Base-by-base conservation (phyloP, 2,888 invertebrate species). In the Congeria kusceri region DNA sequence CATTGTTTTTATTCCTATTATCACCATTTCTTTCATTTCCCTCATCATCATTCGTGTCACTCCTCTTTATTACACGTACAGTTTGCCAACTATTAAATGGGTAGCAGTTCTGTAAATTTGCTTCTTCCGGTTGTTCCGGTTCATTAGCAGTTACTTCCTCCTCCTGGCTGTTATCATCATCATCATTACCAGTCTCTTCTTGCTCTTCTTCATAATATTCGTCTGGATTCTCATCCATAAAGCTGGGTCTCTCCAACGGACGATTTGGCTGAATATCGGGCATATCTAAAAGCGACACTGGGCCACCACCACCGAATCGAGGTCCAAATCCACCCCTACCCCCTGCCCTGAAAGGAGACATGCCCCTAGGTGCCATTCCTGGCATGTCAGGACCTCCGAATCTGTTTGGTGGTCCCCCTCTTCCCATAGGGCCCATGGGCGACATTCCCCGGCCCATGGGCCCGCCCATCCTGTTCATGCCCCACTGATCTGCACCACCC, bases 311-410 rank as follows among this genome's bases (percentile, higher is more conserved):
- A 29, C 76, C 68, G 62, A 86, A 86, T 49, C 81, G 65, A 44
- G 72, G 80, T 18, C 77, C 70, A 27, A 69, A 65, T 53, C 69
- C 70, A 66, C 64, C 53, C 25, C 73, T 65, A 13, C 70, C 78
- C 67, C 77, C 70, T 56, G 68, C 75, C 3, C 77, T 77, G 68
- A 78, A 80, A 32, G 78, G 78, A 27, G 75, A 72, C 61, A 77
- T 77, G 15, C 81, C 81, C 59, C 79, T 58, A 23, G 80, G 75
- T 15, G 75, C 74, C 5, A 80, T 78, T 18, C 73, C 78, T 53
- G 75, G 74, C 74, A 80, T 74, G 66, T 77, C 72, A 39, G 75
- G 81, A 57, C 83, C 80, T 64, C 69, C 83, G 67, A 78, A 82
- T 67, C 73, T 77, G 27, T 81, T 80, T 29, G 62, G 77, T 39